These are phyloP conservation scores for Planococcus citri DNA, from an alignment of 1,140 invertebrate species.

Conservation along the genomic window DNA sequence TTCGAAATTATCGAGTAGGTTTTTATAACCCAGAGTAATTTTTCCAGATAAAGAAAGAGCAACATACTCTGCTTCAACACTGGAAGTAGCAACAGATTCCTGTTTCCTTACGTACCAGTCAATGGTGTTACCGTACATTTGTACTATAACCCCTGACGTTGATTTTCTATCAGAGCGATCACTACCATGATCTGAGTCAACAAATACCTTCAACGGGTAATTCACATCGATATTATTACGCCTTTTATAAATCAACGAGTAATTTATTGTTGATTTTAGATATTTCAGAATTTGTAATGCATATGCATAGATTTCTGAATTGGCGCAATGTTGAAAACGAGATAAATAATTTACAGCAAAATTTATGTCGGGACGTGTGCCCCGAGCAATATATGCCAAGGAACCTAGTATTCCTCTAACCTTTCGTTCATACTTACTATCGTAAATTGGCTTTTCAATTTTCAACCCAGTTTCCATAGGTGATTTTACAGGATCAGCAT, in stretches of 20 bases:
- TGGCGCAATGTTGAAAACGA: neutral
- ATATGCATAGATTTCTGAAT: too few species aligned
- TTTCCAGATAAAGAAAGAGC: neutral
- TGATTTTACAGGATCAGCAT: neutral
- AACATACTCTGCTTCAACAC: neutral
- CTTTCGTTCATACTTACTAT: neutral
- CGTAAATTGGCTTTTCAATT: neutral
- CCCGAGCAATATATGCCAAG: neutral
- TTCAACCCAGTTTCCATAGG: neutral
- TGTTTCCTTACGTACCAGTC: neutral
- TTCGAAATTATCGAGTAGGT: neutral
- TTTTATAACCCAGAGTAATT: neutral
- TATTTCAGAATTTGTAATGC: too few species aligned
- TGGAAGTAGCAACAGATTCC: neutral
- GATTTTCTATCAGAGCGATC: neutral
- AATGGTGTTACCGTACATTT: neutral
- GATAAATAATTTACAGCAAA: neutral
- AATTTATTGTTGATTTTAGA: too few species aligned
- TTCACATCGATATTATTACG: too few species aligned
- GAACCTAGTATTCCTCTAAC: neutral
- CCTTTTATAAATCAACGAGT: too few species aligned
- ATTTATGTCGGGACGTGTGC: neutral
- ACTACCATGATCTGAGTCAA: too few species aligned
- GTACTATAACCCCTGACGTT: neutral
- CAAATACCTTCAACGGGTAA: too few species aligned